Percentiles rank a stretch among this genome's conserved stretches.
phyloP scores from a whole-genome alignment of 2,888 invertebrate species.

The Siphlonurus alternatus region DNA sequence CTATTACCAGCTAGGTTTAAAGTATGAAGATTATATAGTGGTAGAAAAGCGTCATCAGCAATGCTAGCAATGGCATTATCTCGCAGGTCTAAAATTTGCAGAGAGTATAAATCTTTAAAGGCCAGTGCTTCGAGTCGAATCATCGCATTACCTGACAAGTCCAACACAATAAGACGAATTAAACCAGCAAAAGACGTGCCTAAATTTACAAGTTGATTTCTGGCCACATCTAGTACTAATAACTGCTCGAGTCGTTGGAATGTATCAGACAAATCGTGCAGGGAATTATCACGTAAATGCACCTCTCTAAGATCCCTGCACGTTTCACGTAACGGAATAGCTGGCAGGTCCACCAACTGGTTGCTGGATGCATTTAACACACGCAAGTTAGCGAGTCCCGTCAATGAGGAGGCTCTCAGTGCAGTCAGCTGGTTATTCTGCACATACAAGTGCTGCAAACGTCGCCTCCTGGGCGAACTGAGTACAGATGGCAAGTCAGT shows the following conservation, averaged over 20 bases:
- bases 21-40: conserved; percentile 84
- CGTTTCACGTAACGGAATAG: conserved; percentile 66
- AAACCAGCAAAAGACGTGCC: conserved; percentile 72
- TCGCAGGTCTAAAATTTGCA: conserved; percentile 71
- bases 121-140: conserved; percentile 46
- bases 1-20: conserved; percentile 72
- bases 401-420: conserved; percentile 68
- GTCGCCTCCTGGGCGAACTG: conserved; percentile 58
- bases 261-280: conserved; percentile 66
- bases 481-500: conserved; percentile 66
- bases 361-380: conserved; percentile 81
- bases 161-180: conserved; percentile 71
- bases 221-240: conserved; percentile 64
- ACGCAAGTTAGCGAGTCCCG: conserved; percentile 63
- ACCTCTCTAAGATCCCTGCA: conserved; percentile 68
- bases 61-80: conserved; percentile 70
- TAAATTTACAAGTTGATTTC: conserved; percentile 68
- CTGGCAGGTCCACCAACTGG: conserved; percentile 73
- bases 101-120: conserved; percentile 69
- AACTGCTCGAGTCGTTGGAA: conserved; percentile 73
- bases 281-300: conserved; percentile 80
- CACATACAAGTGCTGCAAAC: conserved; percentile 56
- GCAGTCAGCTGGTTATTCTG: conserved; percentile 80
- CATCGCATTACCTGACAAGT: conserved; percentile 55
- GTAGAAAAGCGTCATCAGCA: conserved; percentile 72